Evolutionary conservation across 2,888 invertebrate species (phyloP).

Genomic region (Thereva unica): DNA sequence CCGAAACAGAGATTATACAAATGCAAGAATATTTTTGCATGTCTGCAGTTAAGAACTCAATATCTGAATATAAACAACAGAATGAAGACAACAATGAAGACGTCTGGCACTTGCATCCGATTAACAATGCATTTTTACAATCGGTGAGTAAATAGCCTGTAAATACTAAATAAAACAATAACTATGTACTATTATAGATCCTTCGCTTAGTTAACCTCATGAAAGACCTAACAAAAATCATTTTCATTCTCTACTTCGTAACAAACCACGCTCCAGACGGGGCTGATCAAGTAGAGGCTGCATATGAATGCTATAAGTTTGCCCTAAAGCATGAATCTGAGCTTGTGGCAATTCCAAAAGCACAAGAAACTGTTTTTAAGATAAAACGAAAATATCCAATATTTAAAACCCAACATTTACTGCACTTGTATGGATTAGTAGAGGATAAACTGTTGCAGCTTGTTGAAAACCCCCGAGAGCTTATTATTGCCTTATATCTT

Average conservation of each 20-base stretch:
- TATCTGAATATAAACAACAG: slow-evolving; percentile 53
- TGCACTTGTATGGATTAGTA: slow-evolving; percentile 53
- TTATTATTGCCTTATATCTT: slow-evolving; percentile 54
- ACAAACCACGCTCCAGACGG: slow-evolving; percentile 56
- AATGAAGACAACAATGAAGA: slow-evolving; percentile 47
- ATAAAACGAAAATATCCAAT: slow-evolving; percentile 57
- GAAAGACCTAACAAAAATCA: slow-evolving; percentile 50
- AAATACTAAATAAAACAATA: not conserved
- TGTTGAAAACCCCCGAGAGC: slow-evolving; percentile 53
- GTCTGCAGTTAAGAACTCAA: slow-evolving; percentile 57
- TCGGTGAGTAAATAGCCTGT: slow-evolving; percentile 47
- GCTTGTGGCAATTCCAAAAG: slow-evolving; percentile 44
- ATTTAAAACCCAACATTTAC: slow-evolving; percentile 55
- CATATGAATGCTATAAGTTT: slow-evolving; percentile 56
- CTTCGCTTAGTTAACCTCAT: slow-evolving; percentile 53
- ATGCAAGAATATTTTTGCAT: slow-evolving; percentile 56
- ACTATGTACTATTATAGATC: slow-evolving; percentile 45
- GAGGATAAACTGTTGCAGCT: slow-evolving; percentile 54
- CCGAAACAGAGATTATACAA: slow-evolving; percentile 49
- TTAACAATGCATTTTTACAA: slow-evolving; percentile 58
- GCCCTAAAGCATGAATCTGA: slow-evolving; percentile 49
- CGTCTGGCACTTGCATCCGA: slow-evolving; percentile 54
- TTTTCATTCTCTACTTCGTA: slow-evolving; percentile 56
- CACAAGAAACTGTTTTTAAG: slow-evolving; percentile 49
- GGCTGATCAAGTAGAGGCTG: slow-evolving; percentile 57